Base-by-base conservation (phyloP, 1,140 invertebrate genomes). In the Bombus affinis region DNA sequence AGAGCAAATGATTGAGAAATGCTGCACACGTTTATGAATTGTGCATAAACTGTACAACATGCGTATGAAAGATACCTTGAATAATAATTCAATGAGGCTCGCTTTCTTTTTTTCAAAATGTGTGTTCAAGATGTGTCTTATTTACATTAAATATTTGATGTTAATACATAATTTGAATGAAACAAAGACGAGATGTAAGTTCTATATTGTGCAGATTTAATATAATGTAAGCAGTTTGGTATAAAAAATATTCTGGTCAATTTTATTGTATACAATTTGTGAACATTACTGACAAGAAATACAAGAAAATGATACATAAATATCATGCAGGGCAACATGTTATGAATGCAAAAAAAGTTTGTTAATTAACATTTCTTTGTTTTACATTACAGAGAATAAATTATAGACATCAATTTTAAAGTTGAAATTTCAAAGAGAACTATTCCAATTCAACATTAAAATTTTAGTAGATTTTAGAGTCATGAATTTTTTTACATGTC, bases 31-130 rank as follows among this genome's bases (percentile, higher is more conserved):
- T 80, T 85, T 80, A 81, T 81, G 37, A 13, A 75, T 75, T 62
- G 47, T 81, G 83, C 83, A 57, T 85, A 59, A 72, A 81, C 37
- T 81, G 42, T 75, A 81, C 59, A 81, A 62, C 42, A 80, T 85
- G 83, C 76, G 72, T 44, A 32, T 72, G 44, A 80, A 72, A 72
- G 22, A 37, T 65, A 65, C 8, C 68, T 78, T 42, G 9, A 84
- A 10, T 85, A 73, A 71, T 35, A 57, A 84, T 71, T 79, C 39
- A 59, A 68, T 79, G 42, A 78, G 28, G 37, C 12, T 73, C 44
- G 28, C 1, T 44, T 35, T 47, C 44, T 47, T 59, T 35, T 68
- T 59, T 59, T 65, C 28, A 4, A 28, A 10, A 59, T 47, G 44
- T 47, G 44, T 47, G 44, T 47, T 47, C 44, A 70, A 77, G n/a